Conservation (phyloP, 37 sponge, comb jelly and placozoan genomes). For the Chondrosia reniformis region DNA sequence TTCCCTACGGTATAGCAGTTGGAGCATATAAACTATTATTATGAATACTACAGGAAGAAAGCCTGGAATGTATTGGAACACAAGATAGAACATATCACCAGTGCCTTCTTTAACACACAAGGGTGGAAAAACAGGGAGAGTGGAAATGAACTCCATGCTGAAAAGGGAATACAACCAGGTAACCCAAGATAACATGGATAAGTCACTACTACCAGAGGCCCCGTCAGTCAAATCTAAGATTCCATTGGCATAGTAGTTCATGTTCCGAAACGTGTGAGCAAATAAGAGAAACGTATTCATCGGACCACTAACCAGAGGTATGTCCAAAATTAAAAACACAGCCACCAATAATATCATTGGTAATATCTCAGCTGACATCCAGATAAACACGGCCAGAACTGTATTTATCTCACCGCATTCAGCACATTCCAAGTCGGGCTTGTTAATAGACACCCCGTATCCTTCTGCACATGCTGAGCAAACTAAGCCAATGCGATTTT, state of each 20-base stretch:
- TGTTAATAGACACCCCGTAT: not conserved
- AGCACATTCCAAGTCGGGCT: not conserved
- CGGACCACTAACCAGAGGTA: constrained; percentile 9
- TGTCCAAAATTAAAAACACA: constrained; percentile 3
- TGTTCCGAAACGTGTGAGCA: constrained; percentile 1
- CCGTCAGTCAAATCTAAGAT: not conserved
- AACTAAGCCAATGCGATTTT: not conserved
- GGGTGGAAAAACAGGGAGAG: not conserved
- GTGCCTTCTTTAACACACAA: not conserved
- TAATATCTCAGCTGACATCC: constrained; percentile 4
- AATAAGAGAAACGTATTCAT: constrained; percentile 20
- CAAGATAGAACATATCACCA: not conserved
- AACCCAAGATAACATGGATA: not conserved
- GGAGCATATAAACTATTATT: not conserved
- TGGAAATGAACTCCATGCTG: constrained; percentile 1
- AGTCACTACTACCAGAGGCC: not conserved
- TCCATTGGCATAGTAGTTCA: constrained; percentile 14
- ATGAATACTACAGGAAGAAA: constrained; percentile 1
- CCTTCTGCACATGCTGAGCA: not conserved
- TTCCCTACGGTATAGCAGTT: constrained; percentile 3
- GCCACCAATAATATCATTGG: not conserved
- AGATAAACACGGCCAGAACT: not conserved
- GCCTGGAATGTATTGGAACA: not conserved
- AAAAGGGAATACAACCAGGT: constrained; percentile 3
- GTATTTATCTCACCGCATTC: not conserved